Conservation (phyloP, 2,888 invertebrate species). For the Leptopilina syphax region DNA sequence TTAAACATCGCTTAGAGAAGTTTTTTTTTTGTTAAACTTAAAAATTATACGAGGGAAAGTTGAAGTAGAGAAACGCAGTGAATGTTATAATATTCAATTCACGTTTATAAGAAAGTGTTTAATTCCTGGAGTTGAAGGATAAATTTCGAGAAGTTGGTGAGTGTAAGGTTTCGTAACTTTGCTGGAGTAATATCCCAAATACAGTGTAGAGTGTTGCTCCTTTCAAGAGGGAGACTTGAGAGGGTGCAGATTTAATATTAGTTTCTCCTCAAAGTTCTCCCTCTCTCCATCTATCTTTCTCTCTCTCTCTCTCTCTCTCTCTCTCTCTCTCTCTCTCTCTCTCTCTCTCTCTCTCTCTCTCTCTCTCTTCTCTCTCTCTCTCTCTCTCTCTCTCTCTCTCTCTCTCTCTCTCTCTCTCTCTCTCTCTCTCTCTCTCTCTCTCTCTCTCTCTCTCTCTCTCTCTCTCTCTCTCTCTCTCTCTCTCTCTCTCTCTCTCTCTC, state of each 20-base stretch:
- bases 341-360: too few relatives aligned
- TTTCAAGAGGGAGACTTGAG: constrained; percentile 2
- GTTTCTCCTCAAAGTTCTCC: constrained; percentile 30
- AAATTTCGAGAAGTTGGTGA: constrained; percentile 18
- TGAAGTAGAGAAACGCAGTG: background rate
- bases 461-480: too few relatives aligned
- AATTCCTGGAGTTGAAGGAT: constrained; percentile 10
- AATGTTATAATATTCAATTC: background rate
- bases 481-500: too few relatives aligned
- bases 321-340: too few relatives aligned
- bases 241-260: constrained; percentile 29
- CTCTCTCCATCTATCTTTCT: too few relatives aligned
- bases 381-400: too few relatives aligned
- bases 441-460: too few relatives aligned
- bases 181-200: constrained; percentile 34
- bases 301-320: too few relatives aligned
- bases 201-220: constrained; percentile 7
- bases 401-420: too few relatives aligned
- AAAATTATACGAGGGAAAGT: background rate
- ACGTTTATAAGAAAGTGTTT: background rate
- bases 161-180: constrained; percentile 23
- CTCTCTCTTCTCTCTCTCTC: too few relatives aligned
- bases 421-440: too few relatives aligned
- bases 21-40: background rate
- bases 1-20: background rate